Base-by-base conservation (phyloP, 2,888 invertebrate genomes). In the Agonopterix subpropinquella region DNA sequence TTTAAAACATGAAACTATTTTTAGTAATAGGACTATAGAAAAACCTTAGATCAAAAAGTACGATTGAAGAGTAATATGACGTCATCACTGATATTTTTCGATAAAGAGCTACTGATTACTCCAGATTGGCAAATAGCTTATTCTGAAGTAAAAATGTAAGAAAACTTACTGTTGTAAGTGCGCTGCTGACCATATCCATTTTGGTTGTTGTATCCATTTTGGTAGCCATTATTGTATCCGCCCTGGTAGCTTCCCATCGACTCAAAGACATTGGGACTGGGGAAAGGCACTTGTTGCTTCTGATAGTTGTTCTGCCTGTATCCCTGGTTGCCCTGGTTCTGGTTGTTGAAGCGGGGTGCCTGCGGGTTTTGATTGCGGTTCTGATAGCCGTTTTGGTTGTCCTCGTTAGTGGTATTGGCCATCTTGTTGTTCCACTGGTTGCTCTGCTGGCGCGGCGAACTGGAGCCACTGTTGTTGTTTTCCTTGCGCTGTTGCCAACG, bases 401-500 rank as follows among this genome's bases (percentile, higher is more conserved):
- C 80, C 49, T 85, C 81, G 61, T 62, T 70, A 45, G 60, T 62
- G 39, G 68, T 52, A 53, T 73, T 77, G 8, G 83, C 86, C 87
- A 85, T 87, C 56, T 88, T 88, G 62, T 89, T 89, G 56, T 77
- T 86, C 89, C 89, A 89, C 53, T 89, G 89, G 64, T 89, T 89
- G 58, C 86, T 83, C 51, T 84, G 81, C 72, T 90, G 81, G 51
- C 90, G 81, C 0, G 89, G 89, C n/a, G 89, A 86, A 58, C 80
- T 83, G 0, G 84, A 80, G 5, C 86, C 87, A 55, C 83, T 86
- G 60, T 82, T 83, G 53, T 87, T 86, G 53, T 88, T 86, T 58
- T 90, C 91, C 56, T 91, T 89, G 56, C 90, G 90, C 67, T 91
- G 91, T 58, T 90, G 90, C 92, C 92, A 92, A 54, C 90, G 91